A percentile compares a stretch with the other conserved stretches of the same genome.
Evolutionary conservation across 2,797 vertebrate genomes (phyloP).

Genomic region (Crenichthys baileyi): DNA sequence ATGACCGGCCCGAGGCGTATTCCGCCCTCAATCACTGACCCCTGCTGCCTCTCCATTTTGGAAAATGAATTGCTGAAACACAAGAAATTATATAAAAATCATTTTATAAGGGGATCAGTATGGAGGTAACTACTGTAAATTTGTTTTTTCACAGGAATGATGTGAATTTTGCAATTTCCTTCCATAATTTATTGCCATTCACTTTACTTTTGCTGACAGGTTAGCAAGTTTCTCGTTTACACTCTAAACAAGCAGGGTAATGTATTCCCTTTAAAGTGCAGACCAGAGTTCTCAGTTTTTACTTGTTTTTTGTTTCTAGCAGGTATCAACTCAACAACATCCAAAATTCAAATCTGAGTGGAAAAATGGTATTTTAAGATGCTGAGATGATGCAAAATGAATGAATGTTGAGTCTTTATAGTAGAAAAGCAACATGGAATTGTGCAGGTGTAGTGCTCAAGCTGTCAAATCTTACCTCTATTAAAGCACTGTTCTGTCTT

Average conservation of each 20-base stretch:
- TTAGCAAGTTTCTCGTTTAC: slow-evolving; percentile 52
- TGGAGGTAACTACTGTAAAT: background rate
- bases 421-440: slow-evolving; percentile 37
- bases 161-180: slow-evolving; percentile 3
- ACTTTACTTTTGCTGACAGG: slow-evolving; percentile 42
- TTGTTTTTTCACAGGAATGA: background rate
- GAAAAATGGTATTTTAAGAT: slow-evolving; percentile 16
- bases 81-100: background rate
- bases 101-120: background rate
- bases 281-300: slow-evolving; percentile 37
- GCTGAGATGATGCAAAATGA: slow-evolving; percentile 34
- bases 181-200: slow-evolving; percentile 28
- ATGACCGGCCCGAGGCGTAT: background rate
- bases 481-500: slow-evolving; percentile 57
- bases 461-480: slow-evolving; percentile 62
- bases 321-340: slow-evolving; percentile 40
- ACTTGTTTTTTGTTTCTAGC: slow-evolving; percentile 19
- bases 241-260: slow-evolving; percentile 42
- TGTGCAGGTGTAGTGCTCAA: slow-evolving; percentile 35
- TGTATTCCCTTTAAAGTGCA: slow-evolving; percentile 31
- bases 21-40: background rate
- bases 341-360: slow-evolving; percentile 48
- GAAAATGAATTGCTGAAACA: background rate
- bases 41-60: background rate
- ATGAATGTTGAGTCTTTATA: slow-evolving; percentile 42